Percentiles rank a stretch among this genome's conserved stretches.
Evolutionary conservation across 2,113 vertebrate genomes (phyloP).

Genomic region (Leiothrix lutea): DNA sequence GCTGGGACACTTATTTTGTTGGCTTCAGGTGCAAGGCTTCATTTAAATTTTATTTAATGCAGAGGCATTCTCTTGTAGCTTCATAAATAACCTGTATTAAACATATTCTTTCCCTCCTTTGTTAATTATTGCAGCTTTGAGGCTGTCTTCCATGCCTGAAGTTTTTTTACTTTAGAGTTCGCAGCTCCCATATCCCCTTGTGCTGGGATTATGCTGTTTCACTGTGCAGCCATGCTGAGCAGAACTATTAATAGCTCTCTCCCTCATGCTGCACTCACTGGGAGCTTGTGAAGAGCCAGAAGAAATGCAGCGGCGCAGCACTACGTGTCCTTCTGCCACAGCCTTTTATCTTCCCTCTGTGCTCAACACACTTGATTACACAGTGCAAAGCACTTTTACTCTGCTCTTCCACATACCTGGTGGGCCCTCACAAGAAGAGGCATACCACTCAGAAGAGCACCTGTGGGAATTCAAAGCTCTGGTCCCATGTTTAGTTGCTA

Average conservation of each 20-base stretch:
- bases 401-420: neutral
- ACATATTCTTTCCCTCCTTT: neutral
- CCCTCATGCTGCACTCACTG: neutral
- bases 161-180: neutral
- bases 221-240: neutral
- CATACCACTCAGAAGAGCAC: neutral
- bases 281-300: neutral
- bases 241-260: slow-evolving; percentile 14
- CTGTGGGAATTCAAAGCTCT: neutral
- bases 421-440: neutral
- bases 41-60: neutral
- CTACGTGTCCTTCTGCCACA: neutral
- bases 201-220: neutral
- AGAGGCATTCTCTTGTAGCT: neutral
- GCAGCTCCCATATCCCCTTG: neutral
- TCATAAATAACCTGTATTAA: neutral
- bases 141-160: neutral
- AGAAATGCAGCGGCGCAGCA: neutral
- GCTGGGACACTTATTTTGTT: neutral
- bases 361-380: neutral
- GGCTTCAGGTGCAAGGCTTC: neutral
- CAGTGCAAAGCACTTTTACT: neutral
- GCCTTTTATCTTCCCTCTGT: neutral
- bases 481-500: neutral
- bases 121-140: neutral